Evolutionary conservation across 2,113 vertebrate species (phyloP).

Genomic region (Pseudopodoces humilis): DNA sequence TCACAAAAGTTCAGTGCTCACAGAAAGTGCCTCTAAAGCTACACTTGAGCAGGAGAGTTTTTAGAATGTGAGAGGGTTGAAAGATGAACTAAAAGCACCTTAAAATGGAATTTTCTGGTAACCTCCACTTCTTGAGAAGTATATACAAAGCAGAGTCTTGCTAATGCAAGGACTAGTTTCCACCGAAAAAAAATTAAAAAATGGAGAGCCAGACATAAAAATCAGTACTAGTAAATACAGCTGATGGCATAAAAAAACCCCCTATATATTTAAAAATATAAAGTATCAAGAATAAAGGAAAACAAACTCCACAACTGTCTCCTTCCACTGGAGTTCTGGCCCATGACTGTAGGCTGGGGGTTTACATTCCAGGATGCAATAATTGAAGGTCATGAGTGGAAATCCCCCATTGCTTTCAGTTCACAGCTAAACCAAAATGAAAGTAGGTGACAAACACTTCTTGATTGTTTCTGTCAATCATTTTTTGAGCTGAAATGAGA

Average conservation of each 20-base stretch:
- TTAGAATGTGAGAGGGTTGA: neutral
- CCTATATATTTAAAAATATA: neutral
- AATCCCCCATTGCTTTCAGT: slow-evolving; percentile 45
- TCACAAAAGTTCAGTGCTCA: neutral
- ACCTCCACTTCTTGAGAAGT: neutral
- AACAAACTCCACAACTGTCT: neutral
- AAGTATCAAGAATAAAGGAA: neutral
- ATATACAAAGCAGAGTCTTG: neutral
- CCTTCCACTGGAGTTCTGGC: neutral
- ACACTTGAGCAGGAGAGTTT: neutral
- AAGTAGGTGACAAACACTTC: slow-evolving; percentile 13
- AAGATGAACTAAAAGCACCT: neutral
- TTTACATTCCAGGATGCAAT: slow-evolving; percentile 7
- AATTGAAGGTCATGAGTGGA: slow-evolving; percentile 39
- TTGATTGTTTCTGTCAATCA: slow-evolving; percentile 71
- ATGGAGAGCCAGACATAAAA: neutral
- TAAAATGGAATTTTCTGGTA: neutral
- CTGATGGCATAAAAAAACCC: neutral
- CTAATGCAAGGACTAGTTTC: neutral
- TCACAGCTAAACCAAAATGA: slow-evolving; percentile 41
- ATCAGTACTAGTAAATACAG: neutral
- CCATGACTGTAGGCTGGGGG: neutral
- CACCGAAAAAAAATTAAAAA: neutral
- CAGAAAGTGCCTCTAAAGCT: neutral
- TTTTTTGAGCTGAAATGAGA: slow-evolving; percentile 47